A percentile compares a stretch with the other conserved stretches of the same genome.
These are phyloP conservation scores for Microctonus hyperodae DNA, from an alignment of 2,888 invertebrate genomes.

Conservation along the genomic window DNA sequence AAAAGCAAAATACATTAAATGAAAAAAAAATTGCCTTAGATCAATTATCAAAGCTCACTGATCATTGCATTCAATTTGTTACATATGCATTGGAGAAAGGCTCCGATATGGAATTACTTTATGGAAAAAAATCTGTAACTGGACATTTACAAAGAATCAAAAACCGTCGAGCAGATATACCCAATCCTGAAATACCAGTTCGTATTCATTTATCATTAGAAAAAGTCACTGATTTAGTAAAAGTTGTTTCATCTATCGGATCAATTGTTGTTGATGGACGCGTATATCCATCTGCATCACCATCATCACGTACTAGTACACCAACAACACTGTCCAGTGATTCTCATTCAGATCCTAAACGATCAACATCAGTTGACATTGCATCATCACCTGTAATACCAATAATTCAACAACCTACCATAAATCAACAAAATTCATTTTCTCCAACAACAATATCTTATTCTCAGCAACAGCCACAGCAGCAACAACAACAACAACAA, in stretches of 20 bases:
- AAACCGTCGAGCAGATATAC: constrained; percentile 84
- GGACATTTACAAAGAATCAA: constrained; percentile 83
- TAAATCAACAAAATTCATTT: constrained; percentile 38
- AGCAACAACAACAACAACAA: constrained; percentile 57
- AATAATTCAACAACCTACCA: constrained; percentile 40
- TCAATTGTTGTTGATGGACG: constrained; percentile 85
- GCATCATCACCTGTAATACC: constrained; percentile 41
- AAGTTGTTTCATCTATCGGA: constrained; percentile 80
- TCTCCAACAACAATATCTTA: constrained; percentile 40
- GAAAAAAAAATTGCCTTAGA: constrained; percentile 86
- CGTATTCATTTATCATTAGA: constrained; percentile 81
- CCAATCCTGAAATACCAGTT: constrained; percentile 88
- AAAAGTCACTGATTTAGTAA: constrained; percentile 81
- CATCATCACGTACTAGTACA: constrained; percentile 48
- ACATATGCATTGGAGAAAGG: constrained; percentile 79
- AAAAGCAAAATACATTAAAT: constrained; percentile 79
- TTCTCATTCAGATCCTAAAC: constrained; percentile 60
- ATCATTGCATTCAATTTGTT: constrained; percentile 88
- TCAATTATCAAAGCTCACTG: constrained; percentile 82
- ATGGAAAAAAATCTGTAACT: constrained; percentile 76
- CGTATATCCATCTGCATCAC: constrained; percentile 70
- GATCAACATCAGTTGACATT: constrained; percentile 47
- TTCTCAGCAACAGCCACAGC: constrained; percentile 36
- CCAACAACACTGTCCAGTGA: constrained; percentile 48
- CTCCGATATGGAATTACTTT: constrained; percentile 83